Conservation (phyloP, 35 echinoderm and acorn worm species). For the Apostichopus japonicus region DNA sequence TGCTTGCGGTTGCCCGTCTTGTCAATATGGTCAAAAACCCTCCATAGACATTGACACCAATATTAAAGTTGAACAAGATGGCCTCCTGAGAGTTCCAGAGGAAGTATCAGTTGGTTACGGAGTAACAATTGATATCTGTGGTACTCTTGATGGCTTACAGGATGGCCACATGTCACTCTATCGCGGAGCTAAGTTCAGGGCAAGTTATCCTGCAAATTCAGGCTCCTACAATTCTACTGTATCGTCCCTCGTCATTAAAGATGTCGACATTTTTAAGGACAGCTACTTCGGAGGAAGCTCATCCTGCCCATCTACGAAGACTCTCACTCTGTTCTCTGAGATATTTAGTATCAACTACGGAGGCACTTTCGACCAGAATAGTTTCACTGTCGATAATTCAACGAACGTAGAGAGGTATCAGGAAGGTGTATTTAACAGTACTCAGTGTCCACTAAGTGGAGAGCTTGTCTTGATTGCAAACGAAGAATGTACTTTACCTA, state of each 20-base stretch:
- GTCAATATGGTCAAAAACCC: conserved; percentile 27
- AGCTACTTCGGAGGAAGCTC: conserved; percentile 35
- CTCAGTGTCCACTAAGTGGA: conserved; percentile 22
- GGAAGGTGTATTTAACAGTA: neutral
- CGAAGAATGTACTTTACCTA: conserved; percentile 46
- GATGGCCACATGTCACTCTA: conserved; percentile 46
- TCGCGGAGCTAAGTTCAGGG: conserved; percentile 60
- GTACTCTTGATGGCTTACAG: conserved; percentile 57
- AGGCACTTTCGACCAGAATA: conserved; percentile 24
- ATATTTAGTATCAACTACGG: conserved; percentile 29
- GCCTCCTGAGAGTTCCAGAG: conserved; percentile 51
- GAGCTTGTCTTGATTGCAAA: conserved; percentile 39
- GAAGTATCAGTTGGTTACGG: conserved; percentile 55
- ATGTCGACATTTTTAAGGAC: conserved; percentile 58
- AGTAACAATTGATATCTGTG: conserved; percentile 81
- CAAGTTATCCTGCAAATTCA: conserved; percentile 68
- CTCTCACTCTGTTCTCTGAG: conserved; percentile 37
- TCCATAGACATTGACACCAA: conserved; percentile 62
- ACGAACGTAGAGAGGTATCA: neutral
- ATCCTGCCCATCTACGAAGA: neutral
- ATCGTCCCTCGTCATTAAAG: conserved; percentile 42
- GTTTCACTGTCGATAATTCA: conserved; percentile 35
- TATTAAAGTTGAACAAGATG: conserved; percentile 35
- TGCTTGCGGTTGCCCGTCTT: conserved; percentile 63
- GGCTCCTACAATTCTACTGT: neutral